Evolutionary conservation across 2,888 invertebrate species (phyloP), one percentile per base, ranked within the genome.

Genomic region (Iselma pallidipennis): DNA sequence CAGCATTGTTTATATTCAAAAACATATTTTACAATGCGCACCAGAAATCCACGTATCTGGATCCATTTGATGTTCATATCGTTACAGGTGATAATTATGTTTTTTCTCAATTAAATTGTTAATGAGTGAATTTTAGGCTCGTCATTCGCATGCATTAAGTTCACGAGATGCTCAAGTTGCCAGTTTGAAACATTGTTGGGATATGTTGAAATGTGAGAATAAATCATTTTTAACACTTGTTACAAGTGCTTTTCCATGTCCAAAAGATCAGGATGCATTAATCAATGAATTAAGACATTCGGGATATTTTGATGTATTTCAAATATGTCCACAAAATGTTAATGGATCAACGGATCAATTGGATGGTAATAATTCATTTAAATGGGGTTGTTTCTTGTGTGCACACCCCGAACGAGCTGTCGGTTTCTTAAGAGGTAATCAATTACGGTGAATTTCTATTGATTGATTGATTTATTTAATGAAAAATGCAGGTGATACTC

Each of bases 41-140:
- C 91, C 28, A 87, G 93, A 66, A 89, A 91, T 78, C 92, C 96
- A 0, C 87, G 94, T 70, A 90, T 92, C 48, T 96, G 96, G 97
- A 92, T 97, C 68, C 96, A 97, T 83, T 86, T 97, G 53, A 96
- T 97, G 95, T 96, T 97, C 82, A 87, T 97, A 55, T 94, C 95
- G 66, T 87, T 96, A 66, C 95, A 95, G 72, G 81, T 81, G 66
- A 60, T 62, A 85, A 87, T 87, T 14, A 45, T 37, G 16, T 50
- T 48, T 29, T 42, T 26, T 14, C 14, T 51, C 9, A 12, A 28
- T 23, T n/a, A 6, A 14, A n/a, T 33, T 14, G 14, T 25, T 55
- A n/a, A 48, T 16, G 37, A 26, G 54, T 14, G 19, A 60, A 59
- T 68, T 74, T 31, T 56, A 81, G 86, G 92, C 93, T 7, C 85